Conservation (phyloP, 2,113 vertebrate species). For the Eulemur rufifrons region DNA sequence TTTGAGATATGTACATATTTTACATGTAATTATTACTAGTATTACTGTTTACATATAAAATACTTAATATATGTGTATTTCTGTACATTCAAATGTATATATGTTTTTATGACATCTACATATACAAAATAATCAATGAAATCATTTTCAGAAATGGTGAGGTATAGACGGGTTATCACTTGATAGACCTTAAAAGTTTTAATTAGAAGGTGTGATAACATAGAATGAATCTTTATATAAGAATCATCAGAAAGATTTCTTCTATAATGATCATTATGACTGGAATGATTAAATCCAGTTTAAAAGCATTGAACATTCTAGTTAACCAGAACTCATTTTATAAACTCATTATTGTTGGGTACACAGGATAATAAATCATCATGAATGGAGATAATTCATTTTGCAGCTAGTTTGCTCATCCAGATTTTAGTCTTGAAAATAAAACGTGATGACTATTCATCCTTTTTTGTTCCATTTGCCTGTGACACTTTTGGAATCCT, state of each 20-base stretch:
- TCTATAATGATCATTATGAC: not conserved
- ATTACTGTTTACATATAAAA: not conserved
- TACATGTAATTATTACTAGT: not conserved
- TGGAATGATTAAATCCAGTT: not conserved
- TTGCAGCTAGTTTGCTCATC: not conserved
- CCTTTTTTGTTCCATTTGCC: not conserved
- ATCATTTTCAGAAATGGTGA: not conserved
- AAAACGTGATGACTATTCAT: not conserved
- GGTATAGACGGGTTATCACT: not conserved
- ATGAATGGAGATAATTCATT: not conserved
- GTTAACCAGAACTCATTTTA: not conserved
- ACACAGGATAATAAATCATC: not conserved
- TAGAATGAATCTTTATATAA: not conserved
- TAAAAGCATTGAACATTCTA: not conserved
- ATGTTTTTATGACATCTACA: not conserved
- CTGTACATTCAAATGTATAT: not conserved
- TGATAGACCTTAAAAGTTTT: not conserved
- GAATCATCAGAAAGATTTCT: not conserved
- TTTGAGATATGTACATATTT: too few species aligned
- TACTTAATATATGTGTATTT: not conserved
- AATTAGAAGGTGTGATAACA: not conserved
- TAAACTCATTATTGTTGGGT: not conserved
- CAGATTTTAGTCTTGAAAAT: not conserved
- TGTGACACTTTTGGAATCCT: not conserved
- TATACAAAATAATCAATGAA: not conserved